Conservation (phyloP, 1,140 invertebrate species). For the Manduca sexta region DNA sequence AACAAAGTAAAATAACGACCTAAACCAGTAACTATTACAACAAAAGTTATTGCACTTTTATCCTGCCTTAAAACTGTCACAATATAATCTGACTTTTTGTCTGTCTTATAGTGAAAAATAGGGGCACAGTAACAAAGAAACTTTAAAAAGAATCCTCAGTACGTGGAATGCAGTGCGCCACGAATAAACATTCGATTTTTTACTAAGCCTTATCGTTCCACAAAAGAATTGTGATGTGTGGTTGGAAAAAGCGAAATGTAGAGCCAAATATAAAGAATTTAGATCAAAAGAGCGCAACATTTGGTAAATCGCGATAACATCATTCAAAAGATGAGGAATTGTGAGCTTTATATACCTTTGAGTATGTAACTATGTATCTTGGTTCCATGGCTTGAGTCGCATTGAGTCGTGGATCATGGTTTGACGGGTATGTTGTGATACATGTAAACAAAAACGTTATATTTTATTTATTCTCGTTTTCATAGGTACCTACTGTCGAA, state of each 20-base stretch:
- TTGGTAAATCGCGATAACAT: constrained; percentile 60
- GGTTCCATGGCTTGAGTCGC: too few relatives aligned
- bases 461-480: too few relatives aligned
- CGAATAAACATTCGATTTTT: constrained; percentile 43
- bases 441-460: too few relatives aligned
- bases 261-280: constrained; percentile 57
- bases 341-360: constrained; percentile 54
- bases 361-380: constrained; percentile 33
- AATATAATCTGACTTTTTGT: too few relatives aligned
- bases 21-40: too few relatives aligned
- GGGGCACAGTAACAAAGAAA: constrained; percentile 1
- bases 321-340: constrained; percentile 60
- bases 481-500: too few relatives aligned
- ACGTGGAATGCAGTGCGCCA: constrained; percentile 21
- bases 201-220: constrained; percentile 37
- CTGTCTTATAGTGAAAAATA: not conserved
- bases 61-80: too few relatives aligned
- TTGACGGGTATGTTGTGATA: too few relatives aligned
- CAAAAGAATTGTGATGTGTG: constrained; percentile 58
- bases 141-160: constrained; percentile 12
- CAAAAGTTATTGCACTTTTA: too few relatives aligned
- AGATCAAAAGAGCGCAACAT: constrained; percentile 63
- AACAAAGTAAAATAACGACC: too few relatives aligned
- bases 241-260: constrained; percentile 39
- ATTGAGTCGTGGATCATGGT: too few relatives aligned